phyloP scores from a whole-genome alignment of 2,113 vertebrate genomes.

The Malurus cyaneus region DNA sequence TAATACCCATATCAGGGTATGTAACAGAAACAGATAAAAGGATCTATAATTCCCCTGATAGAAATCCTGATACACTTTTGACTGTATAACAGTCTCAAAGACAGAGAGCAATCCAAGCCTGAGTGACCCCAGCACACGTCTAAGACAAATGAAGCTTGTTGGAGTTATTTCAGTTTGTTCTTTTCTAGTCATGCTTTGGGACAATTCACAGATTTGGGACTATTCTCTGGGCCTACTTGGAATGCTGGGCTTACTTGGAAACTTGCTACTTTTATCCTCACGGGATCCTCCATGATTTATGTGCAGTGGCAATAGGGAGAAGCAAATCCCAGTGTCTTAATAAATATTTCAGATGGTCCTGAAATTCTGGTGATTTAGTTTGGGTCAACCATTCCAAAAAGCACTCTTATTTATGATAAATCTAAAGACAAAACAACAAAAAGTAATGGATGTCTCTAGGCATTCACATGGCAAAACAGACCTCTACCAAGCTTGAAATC shows the following conservation, averaged over 20 bases:
- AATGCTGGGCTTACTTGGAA: not conserved
- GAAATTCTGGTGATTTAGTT: not conserved
- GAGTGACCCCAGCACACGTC: not conserved
- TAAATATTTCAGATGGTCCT: not conserved
- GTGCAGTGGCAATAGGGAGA: rapidly evolving
- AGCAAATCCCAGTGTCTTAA: not conserved
- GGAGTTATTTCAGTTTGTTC: not conserved
- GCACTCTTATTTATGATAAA: not conserved
- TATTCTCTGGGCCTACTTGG: not conserved
- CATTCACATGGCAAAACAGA: not conserved
- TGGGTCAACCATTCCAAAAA: not conserved
- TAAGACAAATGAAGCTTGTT: not conserved
- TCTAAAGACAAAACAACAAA: not conserved
- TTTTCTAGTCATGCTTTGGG: not conserved
- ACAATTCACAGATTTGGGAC: not conserved
- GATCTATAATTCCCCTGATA: not conserved
- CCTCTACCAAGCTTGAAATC: not conserved
- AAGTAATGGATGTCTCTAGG: not conserved
- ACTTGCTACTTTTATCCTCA: not conserved
- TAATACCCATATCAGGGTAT: not conserved
- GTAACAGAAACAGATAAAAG: not conserved
- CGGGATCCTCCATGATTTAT: rapidly evolving
- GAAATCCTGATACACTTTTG: not conserved
- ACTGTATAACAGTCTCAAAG: not conserved
- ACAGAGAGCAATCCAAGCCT: not conserved